Base-by-base conservation (phyloP, 2,888 invertebrate species). In the Leptinotarsa tumamoca region DNA sequence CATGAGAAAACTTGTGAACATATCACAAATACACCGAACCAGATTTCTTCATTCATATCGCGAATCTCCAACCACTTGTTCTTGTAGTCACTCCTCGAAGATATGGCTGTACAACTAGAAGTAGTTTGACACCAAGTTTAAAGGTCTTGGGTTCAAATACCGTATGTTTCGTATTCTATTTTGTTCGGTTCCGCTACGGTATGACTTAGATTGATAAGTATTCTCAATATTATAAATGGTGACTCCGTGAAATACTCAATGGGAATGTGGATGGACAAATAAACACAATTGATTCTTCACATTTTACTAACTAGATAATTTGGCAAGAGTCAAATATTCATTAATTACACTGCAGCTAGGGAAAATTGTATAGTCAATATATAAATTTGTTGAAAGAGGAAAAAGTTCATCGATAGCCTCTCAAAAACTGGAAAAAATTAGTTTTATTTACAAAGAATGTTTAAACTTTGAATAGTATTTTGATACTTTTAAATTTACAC, bases 81-180 rank as follows among this genome's bases (percentile, higher is more conserved):
- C 69, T 58, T 70, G 70, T 58, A 70, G 70, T 58, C 69, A 77
- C 74, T 77, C 73, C 76, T 66, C 71, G 73, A 68, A 77, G 71
- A 77, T 77, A 79, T 73, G 79, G 75, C 74, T 63, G 71, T 79
- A 73, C 68, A 77, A 77, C 78, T 79, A 80, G 80, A 81, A 83
- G 83, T 83, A 80, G 84, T 83, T 85, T 85, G 85, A 86, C 86
- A 85, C 83, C 80, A 77, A 76, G 78, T 77, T 76, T 83, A 87
- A 87, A 86, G 87, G 87, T 87, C 86, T 84, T 80, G 84, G 82
- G 87, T 87, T 87, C 87, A 87, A 86, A 86, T 85, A 85, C 85
- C 86, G 85, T 83, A 83, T 84, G 84, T 80, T 81, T 81, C 80
- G 79, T 81, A 79, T 79, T 81, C 76, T 79, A 77, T 79, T 81